Base-by-base conservation (phyloP, 30 jellyfish, hydroid and myxozoan genomes). In the Clytia hemisphaerica region DNA sequence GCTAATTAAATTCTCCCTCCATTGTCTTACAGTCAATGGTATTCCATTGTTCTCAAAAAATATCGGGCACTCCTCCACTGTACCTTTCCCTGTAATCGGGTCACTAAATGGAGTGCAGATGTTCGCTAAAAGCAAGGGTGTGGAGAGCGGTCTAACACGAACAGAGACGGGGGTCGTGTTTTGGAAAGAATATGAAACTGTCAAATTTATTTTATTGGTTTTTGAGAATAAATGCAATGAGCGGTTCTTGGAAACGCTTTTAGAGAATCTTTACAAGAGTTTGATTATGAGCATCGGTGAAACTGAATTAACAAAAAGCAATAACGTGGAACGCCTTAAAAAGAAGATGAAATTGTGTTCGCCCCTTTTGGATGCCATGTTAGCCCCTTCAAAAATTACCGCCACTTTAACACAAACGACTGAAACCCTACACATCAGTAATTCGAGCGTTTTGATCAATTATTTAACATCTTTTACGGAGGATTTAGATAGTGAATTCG, bases 51-150 rank as follows among this genome's bases (percentile, higher is more conserved):
- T 82, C 32, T 65, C 95, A 10, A 45, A 93, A 38, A 58, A 78
- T 21, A 44, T 45, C 35, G 95, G 79, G 35, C 66, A 57, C 55
- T 61, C 42, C 22, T 67, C 93, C 68, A 63, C 76, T 15, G 30
- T 91, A 40, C 93, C 99, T 12, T 91, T 82, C 63, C 99, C 99
- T 2, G 83, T 91, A 10, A 73, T 91, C 65, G 99, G 99, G n/a
- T 83, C 99, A 2, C 57, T 91, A 51, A 91, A 91, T 71, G 99
- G 99, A 29, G 85, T 91, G 3, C 96, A 91, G 72, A 82, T 91
- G 95, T 91, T 73, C 77, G 88, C 95, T 14, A 49, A 78, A 60
- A 91, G 67, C 37, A 91, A 91, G 40, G 94, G 90, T 31, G 81
- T 76, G 6, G 79, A 83, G 61, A 32, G 82, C 33, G 82, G 68